phyloP scores from a whole-genome alignment of 1,140 invertebrate genomes.

The Monomorium pharaonis region DNA sequence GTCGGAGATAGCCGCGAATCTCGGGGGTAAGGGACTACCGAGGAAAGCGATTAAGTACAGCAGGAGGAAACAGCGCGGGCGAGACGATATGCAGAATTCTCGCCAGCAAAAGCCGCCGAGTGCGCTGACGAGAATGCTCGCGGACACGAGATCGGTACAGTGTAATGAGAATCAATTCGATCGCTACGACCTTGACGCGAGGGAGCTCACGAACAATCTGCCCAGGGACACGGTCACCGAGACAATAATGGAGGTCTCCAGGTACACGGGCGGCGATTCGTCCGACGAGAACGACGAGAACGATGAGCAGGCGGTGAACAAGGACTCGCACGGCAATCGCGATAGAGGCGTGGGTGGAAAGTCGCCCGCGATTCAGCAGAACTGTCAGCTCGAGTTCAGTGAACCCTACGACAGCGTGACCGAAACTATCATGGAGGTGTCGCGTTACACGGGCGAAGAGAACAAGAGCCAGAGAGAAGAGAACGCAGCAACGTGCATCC shows the following conservation, averaged over 20 bases:
- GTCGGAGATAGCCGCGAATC: constrained; percentile 28
- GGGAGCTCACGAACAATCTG: constrained; percentile 20
- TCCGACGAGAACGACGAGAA: constrained; percentile 50
- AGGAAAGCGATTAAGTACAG: constrained; percentile 75
- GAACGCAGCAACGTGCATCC: not conserved
- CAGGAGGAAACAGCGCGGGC: constrained; percentile 64
- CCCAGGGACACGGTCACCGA: constrained; percentile 79
- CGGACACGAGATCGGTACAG: constrained; percentile 52
- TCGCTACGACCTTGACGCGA: constrained; percentile 13
- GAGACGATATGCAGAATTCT: constrained; percentile 54
- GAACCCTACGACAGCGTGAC: constrained; percentile 74
- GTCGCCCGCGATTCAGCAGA: constrained; percentile 15
- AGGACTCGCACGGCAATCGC: not conserved
- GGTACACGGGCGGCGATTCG: constrained; percentile 68
- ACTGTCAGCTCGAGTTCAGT: constrained; percentile 52
- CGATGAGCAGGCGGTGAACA: constrained; percentile 14
- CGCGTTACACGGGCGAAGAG: constrained; percentile 64
- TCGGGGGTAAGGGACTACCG: constrained; percentile 54
- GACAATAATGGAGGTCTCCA: constrained; percentile 82
- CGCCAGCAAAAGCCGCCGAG: constrained; percentile 61
- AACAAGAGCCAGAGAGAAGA: constrained; percentile 1
- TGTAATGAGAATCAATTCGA: constrained; percentile 46
- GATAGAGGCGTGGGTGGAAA: constrained; percentile 13
- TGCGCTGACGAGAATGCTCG: constrained; percentile 44
- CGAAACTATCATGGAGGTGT: constrained; percentile 79